These are phyloP conservation scores for Hyperopisus bebe DNA, from an alignment of 2,113 vertebrate species.

Conservation along the genomic window DNA sequence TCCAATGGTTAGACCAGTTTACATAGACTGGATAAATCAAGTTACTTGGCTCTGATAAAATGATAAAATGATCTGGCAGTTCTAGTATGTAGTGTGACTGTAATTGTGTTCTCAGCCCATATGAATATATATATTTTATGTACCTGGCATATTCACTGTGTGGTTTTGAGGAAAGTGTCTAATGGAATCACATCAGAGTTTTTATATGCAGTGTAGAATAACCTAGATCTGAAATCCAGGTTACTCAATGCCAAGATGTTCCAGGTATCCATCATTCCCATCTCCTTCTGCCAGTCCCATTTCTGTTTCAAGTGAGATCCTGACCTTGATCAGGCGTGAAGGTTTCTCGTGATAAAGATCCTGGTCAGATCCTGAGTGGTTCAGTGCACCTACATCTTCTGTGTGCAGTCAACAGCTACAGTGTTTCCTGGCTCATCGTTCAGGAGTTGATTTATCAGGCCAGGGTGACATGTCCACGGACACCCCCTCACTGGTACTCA, in stretches of 20 bases:
- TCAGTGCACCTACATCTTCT: background rate
- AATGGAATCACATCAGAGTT: background rate
- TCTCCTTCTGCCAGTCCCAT: background rate
- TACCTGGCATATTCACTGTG: background rate
- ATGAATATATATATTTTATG: background rate
- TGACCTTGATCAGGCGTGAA: background rate
- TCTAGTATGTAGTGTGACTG: background rate
- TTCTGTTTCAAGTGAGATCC: background rate
- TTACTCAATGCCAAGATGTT: background rate
- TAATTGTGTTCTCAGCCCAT: background rate
- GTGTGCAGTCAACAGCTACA: background rate
- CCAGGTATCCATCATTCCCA: background rate
- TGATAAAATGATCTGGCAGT: background rate
- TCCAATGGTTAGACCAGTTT: background rate
- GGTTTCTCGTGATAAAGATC: background rate
- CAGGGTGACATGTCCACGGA: background rate
- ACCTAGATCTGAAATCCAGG: background rate
- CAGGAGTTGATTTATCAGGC: background rate
- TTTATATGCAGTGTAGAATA: background rate
- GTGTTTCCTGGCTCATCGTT: background rate
- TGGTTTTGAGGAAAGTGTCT: background rate
- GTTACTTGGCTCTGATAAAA: background rate
- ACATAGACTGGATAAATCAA: background rate
- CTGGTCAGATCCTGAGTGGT: background rate
- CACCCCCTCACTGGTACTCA: background rate